Conservation (phyloP, 2,888 invertebrate species). For the Stenotaenia linearis region DNA sequence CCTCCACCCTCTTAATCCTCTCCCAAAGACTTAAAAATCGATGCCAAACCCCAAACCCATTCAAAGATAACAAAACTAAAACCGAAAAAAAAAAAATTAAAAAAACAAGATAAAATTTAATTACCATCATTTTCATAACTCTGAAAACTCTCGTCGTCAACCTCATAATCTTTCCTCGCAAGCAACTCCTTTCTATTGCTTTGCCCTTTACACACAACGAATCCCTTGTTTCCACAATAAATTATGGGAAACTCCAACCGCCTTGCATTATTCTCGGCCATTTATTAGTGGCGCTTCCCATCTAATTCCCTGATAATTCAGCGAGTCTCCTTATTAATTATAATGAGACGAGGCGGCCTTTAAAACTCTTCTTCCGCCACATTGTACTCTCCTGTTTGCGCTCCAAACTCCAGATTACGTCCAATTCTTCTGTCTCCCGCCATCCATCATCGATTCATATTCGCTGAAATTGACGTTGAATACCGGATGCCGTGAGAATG, state of each 20-base stretch:
- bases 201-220: neutral
- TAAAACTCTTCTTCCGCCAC: neutral
- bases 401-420: neutral
- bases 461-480: neutral
- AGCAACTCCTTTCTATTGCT: neutral
- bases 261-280: conserved; percentile 17
- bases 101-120: neutral
- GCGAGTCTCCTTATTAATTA: neutral
- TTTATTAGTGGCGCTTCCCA: conserved; percentile 2
- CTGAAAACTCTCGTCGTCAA: neutral
- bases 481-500: neutral
- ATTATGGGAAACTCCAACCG: conserved; percentile 17
- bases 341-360: neutral
- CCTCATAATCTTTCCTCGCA: neutral
- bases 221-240: conserved; percentile 20
- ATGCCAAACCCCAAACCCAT: no score
- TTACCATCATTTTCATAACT: neutral
- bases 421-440: neutral
- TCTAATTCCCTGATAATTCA: conserved; percentile 26
- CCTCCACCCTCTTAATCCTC: no score
- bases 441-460: conserved; percentile 5
- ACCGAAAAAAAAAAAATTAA: neutral
- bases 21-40: no score
- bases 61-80: neutral
- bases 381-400: neutral